A percentile compares a stretch with the other conserved stretches of the same genome.
Evolutionary conservation across 2,888 invertebrate genomes (phyloP).

Genomic region (Brachypterus glaber): DNA sequence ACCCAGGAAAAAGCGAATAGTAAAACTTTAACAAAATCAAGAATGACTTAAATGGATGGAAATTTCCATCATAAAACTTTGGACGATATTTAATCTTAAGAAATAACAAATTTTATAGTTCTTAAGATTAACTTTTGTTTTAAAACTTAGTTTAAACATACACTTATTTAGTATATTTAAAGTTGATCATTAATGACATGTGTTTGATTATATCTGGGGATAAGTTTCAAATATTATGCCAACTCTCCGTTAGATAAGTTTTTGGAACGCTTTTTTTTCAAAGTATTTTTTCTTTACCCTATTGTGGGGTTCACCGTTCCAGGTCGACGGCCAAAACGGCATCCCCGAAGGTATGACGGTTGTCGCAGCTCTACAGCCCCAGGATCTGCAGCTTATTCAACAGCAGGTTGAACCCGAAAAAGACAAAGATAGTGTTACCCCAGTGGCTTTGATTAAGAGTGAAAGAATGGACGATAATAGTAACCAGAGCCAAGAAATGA

Average conservation of each 20-base stretch:
- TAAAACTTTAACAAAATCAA: no score
- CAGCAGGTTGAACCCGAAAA: constrained; percentile 31
- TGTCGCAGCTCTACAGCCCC: constrained; percentile 56
- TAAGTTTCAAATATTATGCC: background rate
- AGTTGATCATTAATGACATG: no score
- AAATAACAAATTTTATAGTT: no score
- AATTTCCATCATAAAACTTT: no score
- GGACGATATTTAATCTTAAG: no score
- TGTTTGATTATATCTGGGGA: no score
- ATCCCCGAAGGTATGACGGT: constrained; percentile 57
- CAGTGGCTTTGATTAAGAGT: constrained; percentile 45
- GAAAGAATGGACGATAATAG: constrained; percentile 29
- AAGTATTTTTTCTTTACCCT: no score
- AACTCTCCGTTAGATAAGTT: background rate
- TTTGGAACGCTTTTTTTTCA: background rate
- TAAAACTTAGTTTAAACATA: no score
- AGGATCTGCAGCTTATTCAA: constrained; percentile 56
- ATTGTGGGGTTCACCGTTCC: constrained; percentile 11
- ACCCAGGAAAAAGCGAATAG: no score
- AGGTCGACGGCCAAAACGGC: constrained; percentile 42
- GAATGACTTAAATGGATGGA: no score
- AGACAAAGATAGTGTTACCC: constrained; percentile 39
- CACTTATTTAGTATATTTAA: no score
- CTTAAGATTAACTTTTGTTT: no score
- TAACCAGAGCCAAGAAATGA: constrained; percentile 11